Evolutionary conservation across 2,888 invertebrate species (phyloP).

Genomic region (Blera fallax): DNA sequence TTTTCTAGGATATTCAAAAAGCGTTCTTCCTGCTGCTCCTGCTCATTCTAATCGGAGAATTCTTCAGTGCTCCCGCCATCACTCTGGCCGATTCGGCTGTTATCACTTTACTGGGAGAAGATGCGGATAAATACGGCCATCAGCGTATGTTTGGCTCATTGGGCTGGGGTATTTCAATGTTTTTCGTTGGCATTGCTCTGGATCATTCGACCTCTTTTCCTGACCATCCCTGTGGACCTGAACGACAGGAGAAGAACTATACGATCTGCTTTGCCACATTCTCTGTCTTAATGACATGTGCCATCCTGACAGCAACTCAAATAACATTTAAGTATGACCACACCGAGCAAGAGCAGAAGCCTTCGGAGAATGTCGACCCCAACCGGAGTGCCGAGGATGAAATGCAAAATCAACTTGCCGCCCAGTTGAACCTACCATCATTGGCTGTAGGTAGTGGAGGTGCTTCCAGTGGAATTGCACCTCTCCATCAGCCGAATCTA

Average conservation of each 20-base stretch:
- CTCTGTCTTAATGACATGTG: conserved; percentile 97
- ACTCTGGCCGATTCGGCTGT: conserved; percentile 96
- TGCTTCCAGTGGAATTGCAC: conserved; percentile 75
- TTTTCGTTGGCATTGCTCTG: conserved; percentile 94
- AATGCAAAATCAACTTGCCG: conserved; percentile 91
- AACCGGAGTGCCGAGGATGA: conserved; percentile 87
- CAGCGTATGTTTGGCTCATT: conserved; percentile 99
- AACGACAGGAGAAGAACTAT: conserved; percentile 97
- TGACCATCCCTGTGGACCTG: conserved; percentile 94
- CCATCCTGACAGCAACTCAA: conserved; percentile 94
- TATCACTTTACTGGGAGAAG: conserved; percentile 93
- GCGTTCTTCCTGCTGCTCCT: conserved; percentile 96
- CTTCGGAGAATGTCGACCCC: conserved; percentile 77
- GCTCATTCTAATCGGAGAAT: conserved; percentile 97
- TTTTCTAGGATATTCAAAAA: conserved; percentile 91
- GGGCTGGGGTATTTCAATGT: conserved; percentile 99
- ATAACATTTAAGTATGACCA: conserved; percentile 86
- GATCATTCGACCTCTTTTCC: conserved; percentile 98
- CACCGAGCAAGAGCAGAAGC: conserved; percentile 81
- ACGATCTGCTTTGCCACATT: conserved; percentile 99
- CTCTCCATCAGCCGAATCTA: conserved; percentile 80
- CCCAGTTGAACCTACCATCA: conserved; percentile 91
- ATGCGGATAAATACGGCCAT: conserved; percentile 94
- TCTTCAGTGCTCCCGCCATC: conserved; percentile 97
- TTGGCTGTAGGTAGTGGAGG: conserved; percentile 83